Conservation (phyloP, 2,797 vertebrate species). For the Pseudomugil tenellus region DNA sequence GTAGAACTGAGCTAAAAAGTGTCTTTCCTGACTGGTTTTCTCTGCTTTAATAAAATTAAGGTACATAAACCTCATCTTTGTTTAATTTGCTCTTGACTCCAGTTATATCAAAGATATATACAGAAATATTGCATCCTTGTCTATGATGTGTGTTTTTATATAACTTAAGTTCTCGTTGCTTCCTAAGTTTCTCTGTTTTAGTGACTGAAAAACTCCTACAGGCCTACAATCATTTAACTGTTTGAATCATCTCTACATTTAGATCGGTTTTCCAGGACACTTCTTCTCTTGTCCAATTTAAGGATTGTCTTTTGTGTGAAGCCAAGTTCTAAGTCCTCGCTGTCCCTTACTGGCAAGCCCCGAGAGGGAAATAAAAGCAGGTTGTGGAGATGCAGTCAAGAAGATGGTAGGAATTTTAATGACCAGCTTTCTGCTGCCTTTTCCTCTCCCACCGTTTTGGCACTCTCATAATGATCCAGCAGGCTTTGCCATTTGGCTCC, state of each 20-base stretch:
- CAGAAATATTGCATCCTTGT: neutral
- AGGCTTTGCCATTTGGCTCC: slow-evolving; percentile 71
- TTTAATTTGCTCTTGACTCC: slow-evolving; percentile 8
- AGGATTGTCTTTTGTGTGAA: slow-evolving; percentile 30
- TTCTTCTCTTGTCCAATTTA: slow-evolving; percentile 23
- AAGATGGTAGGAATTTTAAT: slow-evolving; percentile 80
- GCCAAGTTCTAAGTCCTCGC: slow-evolving; percentile 33
- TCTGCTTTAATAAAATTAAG: slow-evolving; percentile 6
- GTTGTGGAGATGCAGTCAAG: slow-evolving; percentile 69
- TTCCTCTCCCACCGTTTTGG: slow-evolving; percentile 72
- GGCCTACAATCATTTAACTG: slow-evolving; percentile 29
- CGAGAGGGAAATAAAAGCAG: slow-evolving; percentile 55
- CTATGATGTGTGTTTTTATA: neutral
- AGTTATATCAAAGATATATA: slow-evolving; percentile 3
- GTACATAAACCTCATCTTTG: slow-evolving; percentile 14
- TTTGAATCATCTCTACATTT: slow-evolving; percentile 32
- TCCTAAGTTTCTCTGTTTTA: slow-evolving; percentile 14
- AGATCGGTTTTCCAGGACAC: slow-evolving; percentile 38
- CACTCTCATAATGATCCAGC: slow-evolving; percentile 73
- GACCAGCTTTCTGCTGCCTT: slow-evolving; percentile 69
- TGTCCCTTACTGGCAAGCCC: slow-evolving; percentile 25
- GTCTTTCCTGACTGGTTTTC: slow-evolving; percentile 3
- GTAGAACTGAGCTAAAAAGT: slow-evolving; percentile 33
- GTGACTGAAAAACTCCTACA: slow-evolving; percentile 36
- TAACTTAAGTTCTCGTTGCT: neutral